phyloP scores from a whole-genome alignment of 1,140 invertebrate species.

The Chironomus striatipennis region DNA sequence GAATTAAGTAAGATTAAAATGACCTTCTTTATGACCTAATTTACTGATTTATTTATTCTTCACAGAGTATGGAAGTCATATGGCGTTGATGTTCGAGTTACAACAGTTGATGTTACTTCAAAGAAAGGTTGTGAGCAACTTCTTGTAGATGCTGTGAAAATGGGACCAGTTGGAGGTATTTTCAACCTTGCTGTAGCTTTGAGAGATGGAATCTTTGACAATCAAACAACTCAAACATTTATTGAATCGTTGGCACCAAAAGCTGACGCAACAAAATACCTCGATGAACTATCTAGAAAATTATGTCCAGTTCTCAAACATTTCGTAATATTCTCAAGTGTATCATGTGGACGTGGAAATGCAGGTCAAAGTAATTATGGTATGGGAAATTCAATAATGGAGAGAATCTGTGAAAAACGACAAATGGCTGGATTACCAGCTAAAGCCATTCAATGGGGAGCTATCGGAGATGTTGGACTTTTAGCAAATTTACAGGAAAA shows the following conservation, averaged over 20 bases:
- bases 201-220: slow-evolving; percentile 40
- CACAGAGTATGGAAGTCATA: slow-evolving; percentile 41
- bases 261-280: slow-evolving; percentile 37
- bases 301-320: slow-evolving; percentile 46
- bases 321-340: slow-evolving; percentile 70
- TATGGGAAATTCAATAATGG: slow-evolving; percentile 56
- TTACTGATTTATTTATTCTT: neutral
- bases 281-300: slow-evolving; percentile 46
- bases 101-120: slow-evolving; percentile 41
- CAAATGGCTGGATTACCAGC: slow-evolving; percentile 50
- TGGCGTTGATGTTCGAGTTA: slow-evolving; percentile 43
- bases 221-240: slow-evolving; percentile 40
- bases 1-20: slow-evolving; percentile 32
- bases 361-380: slow-evolving; percentile 77
- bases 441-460: slow-evolving; percentile 62
- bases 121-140: slow-evolving; percentile 44
- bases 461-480: slow-evolving; percentile 56
- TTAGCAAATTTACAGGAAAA: slow-evolving; percentile 66
- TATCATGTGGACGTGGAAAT: slow-evolving; percentile 74
- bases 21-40: neutral
- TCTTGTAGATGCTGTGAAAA: slow-evolving; percentile 45
- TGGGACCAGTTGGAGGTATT: slow-evolving; percentile 60
- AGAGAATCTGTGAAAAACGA: slow-evolving; percentile 52
- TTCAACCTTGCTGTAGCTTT: slow-evolving; percentile 58
- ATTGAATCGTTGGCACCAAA: slow-evolving; percentile 36